Percentiles rank a stretch among this genome's conserved stretches.
phyloP scores from a whole-genome alignment of 2,797 vertebrate genomes.

The Enteromius viviparus region DNA sequence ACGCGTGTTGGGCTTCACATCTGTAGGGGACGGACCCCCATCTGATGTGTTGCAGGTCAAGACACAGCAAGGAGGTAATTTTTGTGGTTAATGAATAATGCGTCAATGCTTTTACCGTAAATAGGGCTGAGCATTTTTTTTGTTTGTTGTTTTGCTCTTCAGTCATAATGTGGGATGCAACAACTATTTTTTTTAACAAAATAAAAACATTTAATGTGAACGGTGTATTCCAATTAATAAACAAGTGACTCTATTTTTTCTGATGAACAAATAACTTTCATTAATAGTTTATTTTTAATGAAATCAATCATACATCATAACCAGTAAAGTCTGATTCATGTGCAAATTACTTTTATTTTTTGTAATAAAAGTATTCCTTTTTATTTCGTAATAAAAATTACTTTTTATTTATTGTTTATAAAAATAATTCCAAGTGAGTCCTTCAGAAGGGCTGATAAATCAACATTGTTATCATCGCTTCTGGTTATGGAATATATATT shows the following conservation, averaged over 20 bases:
- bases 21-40: slow-evolving; percentile 90
- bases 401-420: not conserved
- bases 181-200: not conserved
- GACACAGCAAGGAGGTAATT: slow-evolving; percentile 89
- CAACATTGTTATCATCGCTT: not conserved
- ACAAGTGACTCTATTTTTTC: not conserved
- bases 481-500: not conserved
- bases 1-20: slow-evolving; percentile 90
- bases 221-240: not conserved
- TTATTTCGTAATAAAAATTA: too few relatives aligned
- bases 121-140: not conserved
- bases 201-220: not conserved
- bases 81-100: not conserved
- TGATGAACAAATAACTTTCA: not conserved
- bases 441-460: not conserved
- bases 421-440: not conserved
- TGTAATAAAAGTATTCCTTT: too few relatives aligned
- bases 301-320: not conserved
- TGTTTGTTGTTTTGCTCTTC: not conserved
- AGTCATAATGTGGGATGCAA: not conserved
- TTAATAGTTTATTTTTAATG: not conserved
- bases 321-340: not conserved
- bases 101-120: not conserved
- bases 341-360: not conserved
- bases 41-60: slow-evolving; percentile 93